phyloP scores from a whole-genome alignment of 2,113 vertebrate species.

The Ammodytes dubius region DNA sequence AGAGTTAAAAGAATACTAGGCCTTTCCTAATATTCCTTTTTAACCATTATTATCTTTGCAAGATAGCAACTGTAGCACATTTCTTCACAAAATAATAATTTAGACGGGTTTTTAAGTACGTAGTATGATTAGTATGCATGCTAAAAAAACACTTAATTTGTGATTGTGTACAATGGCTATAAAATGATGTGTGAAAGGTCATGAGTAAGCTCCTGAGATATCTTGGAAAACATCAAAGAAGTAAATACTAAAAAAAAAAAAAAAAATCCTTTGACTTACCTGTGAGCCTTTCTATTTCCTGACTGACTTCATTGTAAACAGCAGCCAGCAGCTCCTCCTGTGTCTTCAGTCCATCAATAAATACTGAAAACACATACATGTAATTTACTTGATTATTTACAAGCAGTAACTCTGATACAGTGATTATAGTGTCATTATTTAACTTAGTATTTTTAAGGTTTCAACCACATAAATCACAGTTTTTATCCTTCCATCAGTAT shows the following conservation, averaged over 20 bases:
- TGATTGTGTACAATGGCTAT: background rate
- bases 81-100: background rate
- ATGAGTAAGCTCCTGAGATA: background rate
- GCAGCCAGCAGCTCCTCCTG: constrained; percentile 86
- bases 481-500: background rate
- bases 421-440: background rate
- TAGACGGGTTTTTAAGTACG: background rate
- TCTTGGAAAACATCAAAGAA: background rate
- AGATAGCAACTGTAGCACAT: background rate
- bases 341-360: constrained; percentile 90
- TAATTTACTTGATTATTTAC: background rate
- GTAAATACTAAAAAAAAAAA: background rate
- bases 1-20: background rate
- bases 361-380: constrained; percentile 77
- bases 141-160: background rate
- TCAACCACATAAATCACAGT: background rate
- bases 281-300: constrained; percentile 80
- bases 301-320: constrained; percentile 85
- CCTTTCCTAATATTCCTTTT: background rate
- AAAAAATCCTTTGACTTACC: constrained; percentile 68
- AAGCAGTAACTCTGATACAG: background rate
- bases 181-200: too few species aligned
- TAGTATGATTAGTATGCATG: background rate
- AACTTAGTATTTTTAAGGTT: background rate
- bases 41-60: background rate